phyloP scores from a whole-genome alignment of 1,140 invertebrate species.

The Ceratitis capitata region DNA sequence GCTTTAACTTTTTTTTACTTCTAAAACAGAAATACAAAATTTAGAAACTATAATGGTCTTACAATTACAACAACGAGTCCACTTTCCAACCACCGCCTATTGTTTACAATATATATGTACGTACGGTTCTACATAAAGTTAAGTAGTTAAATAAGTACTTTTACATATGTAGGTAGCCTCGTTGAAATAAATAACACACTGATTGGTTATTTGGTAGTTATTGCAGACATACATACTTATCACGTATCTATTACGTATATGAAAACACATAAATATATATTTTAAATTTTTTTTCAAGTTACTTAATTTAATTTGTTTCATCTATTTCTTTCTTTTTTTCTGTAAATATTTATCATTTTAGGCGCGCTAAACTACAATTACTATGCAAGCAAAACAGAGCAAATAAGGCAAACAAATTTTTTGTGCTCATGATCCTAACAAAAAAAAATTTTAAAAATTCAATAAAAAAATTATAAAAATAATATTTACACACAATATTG shows the following conservation, averaged over 20 bases:
- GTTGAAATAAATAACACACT: neutral
- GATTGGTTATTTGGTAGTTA: slow-evolving; percentile 1
- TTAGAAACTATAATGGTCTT: too few relatives aligned
- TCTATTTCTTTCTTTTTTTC: slow-evolving; percentile 26
- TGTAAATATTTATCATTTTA: slow-evolving; percentile 38
- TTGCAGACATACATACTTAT: neutral
- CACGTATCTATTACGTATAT: neutral
- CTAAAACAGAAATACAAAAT: too few relatives aligned
- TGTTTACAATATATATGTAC: neutral
- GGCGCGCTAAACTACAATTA: slow-evolving; percentile 32
- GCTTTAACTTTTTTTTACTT: too few relatives aligned
- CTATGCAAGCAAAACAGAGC: slow-evolving; percentile 12
- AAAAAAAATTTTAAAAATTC: slow-evolving; percentile 17
- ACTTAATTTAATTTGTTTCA: slow-evolving; percentile 23
- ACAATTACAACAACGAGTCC: neutral
- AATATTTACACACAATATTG: slow-evolving; percentile 19
- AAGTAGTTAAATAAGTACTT: neutral
- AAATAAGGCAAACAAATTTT: neutral
- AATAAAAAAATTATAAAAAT: neutral
- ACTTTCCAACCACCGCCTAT: neutral
- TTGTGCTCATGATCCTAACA: neutral
- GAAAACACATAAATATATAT: neutral
- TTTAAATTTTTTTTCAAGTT: neutral
- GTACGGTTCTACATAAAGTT: neutral
- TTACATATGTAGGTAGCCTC: too few relatives aligned